Evolutionary conservation across 2,797 vertebrate genomes (phyloP), one percentile per base, ranked within the genome.

Genomic region (Neoniphon sammara): DNA sequence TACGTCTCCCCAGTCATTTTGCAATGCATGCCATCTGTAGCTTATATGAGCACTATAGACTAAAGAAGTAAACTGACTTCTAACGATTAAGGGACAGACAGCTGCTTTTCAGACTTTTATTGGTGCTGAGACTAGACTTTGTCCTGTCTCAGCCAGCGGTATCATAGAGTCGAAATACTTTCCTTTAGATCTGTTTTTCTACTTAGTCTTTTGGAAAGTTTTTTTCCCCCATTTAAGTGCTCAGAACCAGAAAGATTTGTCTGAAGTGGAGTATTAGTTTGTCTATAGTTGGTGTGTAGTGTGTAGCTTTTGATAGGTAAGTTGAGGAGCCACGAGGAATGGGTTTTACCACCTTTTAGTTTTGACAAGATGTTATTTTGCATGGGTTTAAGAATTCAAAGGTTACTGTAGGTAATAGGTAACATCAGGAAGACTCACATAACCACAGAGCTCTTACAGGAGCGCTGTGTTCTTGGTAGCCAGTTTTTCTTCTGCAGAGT

Each of bases 171-270:
- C 63, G 66, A 66, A 85, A 81, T 81, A 70, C 46, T 72, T 79
- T 84, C 67, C 78, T 75, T 68, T 39, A 11, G 56, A 59, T 89
- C 91, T 93, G 92, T 78, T 93, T 91, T 91, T 83, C 75, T 82
- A 88, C 83, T 93, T 55, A 82, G 70, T 73, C 74, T 68, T 75
- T 34, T 25, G 74, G 68, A 87, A 84, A 34, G 23, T 65, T 80
- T 81, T 66, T 44, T 47, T 27, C 23, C 17, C 54, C 58, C 36
- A 27, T 67, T 82, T 56, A 79, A 84, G 75, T 75, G 74, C 70
- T 80, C 75, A 85, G 83, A 84, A 89, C 72, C 83, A 80, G 84
- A 47, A 86, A 73, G 84, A 82, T 76, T 53, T 39, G 56, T 55
- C 77, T 77, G 70, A 88, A 81, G 68, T 30, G 64, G 62, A 52